phyloP scores from a whole-genome alignment of 2,113 vertebrate genomes.

The Phodopus roborovskii region DNA sequence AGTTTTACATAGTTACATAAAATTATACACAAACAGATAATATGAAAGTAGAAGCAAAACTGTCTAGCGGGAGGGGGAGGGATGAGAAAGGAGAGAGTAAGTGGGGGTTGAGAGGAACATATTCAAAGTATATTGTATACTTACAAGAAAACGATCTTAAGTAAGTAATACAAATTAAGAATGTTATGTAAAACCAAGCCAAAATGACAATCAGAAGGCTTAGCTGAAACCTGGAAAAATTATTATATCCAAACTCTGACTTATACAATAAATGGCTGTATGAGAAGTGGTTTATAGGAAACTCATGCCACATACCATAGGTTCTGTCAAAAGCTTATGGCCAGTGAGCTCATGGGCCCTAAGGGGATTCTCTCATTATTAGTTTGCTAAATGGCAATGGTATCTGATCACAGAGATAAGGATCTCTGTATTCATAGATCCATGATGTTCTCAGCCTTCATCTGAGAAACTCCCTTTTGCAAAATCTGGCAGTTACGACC shows the following conservation, averaged over 20 bases:
- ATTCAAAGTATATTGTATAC: neutral
- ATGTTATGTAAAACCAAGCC: neutral
- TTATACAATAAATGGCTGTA: neutral
- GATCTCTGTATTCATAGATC: neutral
- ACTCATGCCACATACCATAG: neutral
- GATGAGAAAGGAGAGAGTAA: neutral
- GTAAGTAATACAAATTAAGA: neutral
- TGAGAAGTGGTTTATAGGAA: neutral
- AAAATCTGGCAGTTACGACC: neutral
- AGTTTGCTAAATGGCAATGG: neutral
- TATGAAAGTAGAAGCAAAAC: neutral
- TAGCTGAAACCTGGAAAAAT: conserved; percentile 19
- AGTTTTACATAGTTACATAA: neutral
- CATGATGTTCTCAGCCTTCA: neutral
- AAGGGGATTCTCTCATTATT: neutral
- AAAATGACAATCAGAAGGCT: conserved; percentile 33
- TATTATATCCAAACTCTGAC: conserved; percentile 19
- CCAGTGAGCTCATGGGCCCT: neutral
- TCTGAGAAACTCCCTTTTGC: neutral
- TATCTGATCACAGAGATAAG: neutral
- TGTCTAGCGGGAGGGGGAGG: neutral
- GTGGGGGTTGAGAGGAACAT: neutral
- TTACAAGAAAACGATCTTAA: neutral
- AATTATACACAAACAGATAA: neutral
- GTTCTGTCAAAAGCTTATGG: neutral